Base-by-base conservation (phyloP, 1,140 invertebrate genomes). In the Sarcophaga bullata region DNA sequence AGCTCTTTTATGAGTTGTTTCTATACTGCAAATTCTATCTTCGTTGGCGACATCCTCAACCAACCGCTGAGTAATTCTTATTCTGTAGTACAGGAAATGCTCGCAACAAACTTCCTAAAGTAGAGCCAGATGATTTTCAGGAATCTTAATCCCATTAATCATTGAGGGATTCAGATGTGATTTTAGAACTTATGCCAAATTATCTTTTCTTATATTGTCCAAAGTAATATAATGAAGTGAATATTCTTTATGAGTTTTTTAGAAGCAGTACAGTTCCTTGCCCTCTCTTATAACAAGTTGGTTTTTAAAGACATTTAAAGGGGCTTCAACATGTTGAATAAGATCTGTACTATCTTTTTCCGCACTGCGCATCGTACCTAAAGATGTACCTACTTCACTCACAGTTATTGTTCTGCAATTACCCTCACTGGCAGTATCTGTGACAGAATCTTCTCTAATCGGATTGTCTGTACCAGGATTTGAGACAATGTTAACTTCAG, bases 211-310 rank as follows among this genome's bases (percentile, higher is more conserved):
- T 8, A 84, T 86, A 15, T 86, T 82, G 8, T 91, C 81, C 86
- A 86, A 91, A 72, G 80, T 84, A 49, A 91, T 84, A 1, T 90
- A 87, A 80, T 87, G 86, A 81, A 92, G 84, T 80, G 46, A 54
- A 54, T 46, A 76, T 5, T 37, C 87, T 85, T 7, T 84, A 86
- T 3, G 84, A 58, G 11, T 85, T 15, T 58, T 58, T 58, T 84
- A 47, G 19, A 47, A 50, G 48, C 46, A 19, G 19, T 68, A 46
- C 17, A 73, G 6, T 50, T 82, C 73, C 15, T 47, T 17, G 2
- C 58, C 80, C 72, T 81, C 80, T n/a, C 11, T n/a, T 15, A 84
- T 15, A 9, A 81, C 54, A n/a, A 84, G 46, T 62, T 82, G 81
- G 76, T 73, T 81, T 15, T 58, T 58, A 15, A 58, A 58, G 8